phyloP scores from a whole-genome alignment of 1,140 invertebrate genomes.

The Drosophila rhopaloa region DNA sequence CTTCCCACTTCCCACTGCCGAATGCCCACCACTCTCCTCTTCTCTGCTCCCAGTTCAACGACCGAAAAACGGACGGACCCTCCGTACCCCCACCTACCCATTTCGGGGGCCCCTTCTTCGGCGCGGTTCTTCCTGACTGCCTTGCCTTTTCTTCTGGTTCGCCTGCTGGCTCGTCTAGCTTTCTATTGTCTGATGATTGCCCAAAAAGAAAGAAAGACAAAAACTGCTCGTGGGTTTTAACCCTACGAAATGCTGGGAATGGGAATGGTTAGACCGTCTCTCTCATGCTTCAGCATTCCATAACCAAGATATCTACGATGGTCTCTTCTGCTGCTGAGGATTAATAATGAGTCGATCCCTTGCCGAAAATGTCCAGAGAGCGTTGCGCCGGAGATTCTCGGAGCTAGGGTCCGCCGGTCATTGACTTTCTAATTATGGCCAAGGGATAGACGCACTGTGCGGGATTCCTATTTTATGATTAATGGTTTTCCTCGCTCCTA shows the following conservation, averaged over 20 bases:
- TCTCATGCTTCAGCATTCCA: slow-evolving; percentile 55
- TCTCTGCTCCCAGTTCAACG: slow-evolving; percentile 62
- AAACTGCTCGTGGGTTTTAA: slow-evolving; percentile 76
- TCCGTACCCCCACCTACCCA: slow-evolving; percentile 9
- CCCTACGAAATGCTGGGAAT: slow-evolving; percentile 56
- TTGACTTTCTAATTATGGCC: slow-evolving; percentile 60
- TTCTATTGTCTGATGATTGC: slow-evolving; percentile 80
- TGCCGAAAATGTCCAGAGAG: slow-evolving; percentile 79
- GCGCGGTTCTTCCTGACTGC: slow-evolving; percentile 79
- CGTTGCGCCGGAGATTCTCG: slow-evolving; percentile 20
- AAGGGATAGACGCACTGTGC: slow-evolving; percentile 48
- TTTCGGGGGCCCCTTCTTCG: slow-evolving; percentile 66
- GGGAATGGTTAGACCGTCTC: slow-evolving; percentile 38
- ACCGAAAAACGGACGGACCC: slow-evolving; percentile 70
- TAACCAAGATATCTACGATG: slow-evolving; percentile 31
- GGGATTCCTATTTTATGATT: slow-evolving; percentile 60
- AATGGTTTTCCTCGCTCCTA: slow-evolving; percentile 50
- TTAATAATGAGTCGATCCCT: slow-evolving; percentile 71
- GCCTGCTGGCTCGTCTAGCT: slow-evolving; percentile 73
- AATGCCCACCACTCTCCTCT: slow-evolving; percentile 7
- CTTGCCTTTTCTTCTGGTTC: slow-evolving; percentile 53
- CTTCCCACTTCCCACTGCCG: slow-evolving; percentile 6
- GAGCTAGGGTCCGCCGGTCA: slow-evolving; percentile 48
- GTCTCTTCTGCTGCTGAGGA: slow-evolving; percentile 60
- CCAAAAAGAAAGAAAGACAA: slow-evolving; percentile 62